These are phyloP conservation scores for Hyposoter didymator DNA, from an alignment of 2,888 invertebrate genomes.

Conservation along the genomic window DNA sequence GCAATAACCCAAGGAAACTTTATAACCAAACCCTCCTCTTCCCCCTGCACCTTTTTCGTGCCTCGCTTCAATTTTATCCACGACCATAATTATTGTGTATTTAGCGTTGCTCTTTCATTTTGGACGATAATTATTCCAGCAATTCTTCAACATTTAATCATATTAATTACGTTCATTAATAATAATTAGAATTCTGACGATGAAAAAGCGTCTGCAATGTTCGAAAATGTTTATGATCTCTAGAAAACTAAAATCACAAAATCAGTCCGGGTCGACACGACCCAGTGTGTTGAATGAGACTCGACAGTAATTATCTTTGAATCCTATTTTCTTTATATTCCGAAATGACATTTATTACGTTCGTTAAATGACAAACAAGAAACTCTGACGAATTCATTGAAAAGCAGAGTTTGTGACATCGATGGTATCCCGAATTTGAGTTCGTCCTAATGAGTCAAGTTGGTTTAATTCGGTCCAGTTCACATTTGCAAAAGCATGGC, in stretches of 20 bases:
- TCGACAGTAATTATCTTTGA: background rate
- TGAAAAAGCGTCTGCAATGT: no score
- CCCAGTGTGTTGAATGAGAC: background rate
- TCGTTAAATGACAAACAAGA: background rate
- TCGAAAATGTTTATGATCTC: no score
- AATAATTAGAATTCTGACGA: no score
- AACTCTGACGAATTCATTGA: background rate
- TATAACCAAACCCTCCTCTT: conserved; percentile 38
- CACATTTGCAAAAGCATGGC: background rate
- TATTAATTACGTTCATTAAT: background rate
- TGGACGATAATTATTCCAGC: conserved; percentile 2
- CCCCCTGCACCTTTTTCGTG: background rate
- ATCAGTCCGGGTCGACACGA: background rate
- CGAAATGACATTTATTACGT: background rate
- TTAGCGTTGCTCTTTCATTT: conserved; percentile 26
- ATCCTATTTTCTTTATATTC: background rate
- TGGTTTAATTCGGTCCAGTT: background rate
- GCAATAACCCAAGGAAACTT: conserved; percentile 70
- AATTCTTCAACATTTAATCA: background rate
- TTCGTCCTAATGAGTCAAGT: conserved; percentile 26
- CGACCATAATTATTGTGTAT: conserved; percentile 57
- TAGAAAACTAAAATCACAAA: background rate
- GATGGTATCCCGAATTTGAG: conserved; percentile 3
- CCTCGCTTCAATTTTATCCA: conserved; percentile 31
- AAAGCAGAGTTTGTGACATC: background rate